phyloP scores from a whole-genome alignment of 2,113 vertebrate species.

The Cyrtonyx montezumae region DNA sequence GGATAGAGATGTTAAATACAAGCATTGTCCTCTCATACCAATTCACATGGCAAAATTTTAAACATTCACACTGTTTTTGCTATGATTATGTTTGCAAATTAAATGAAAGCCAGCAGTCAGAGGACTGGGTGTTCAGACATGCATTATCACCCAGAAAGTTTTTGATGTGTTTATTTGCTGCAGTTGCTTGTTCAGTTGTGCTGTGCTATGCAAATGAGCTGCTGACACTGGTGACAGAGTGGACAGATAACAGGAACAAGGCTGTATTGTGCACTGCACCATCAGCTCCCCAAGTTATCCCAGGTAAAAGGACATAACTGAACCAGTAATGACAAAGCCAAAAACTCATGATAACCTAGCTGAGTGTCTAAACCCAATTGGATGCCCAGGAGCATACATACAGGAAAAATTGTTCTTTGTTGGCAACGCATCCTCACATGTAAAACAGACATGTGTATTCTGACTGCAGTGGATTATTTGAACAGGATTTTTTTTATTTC shows the following conservation, averaged over 20 bases:
- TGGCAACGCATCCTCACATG: neutral
- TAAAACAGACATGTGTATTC: neutral
- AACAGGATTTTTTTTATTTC: neutral
- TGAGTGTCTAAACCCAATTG: neutral
- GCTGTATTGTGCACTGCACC: neutral
- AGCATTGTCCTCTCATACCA: constrained; percentile 31
- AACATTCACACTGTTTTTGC: neutral
- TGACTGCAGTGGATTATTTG: neutral
- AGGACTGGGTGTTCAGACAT: neutral
- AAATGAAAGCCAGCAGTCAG: neutral
- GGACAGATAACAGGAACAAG: constrained; percentile 15
- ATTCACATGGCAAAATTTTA: constrained; percentile 1
- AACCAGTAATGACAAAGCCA: neutral
- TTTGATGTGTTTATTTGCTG: neutral
- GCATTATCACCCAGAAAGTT: neutral
- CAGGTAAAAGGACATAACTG: neutral
- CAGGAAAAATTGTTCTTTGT: neutral
- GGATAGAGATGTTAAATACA: neutral
- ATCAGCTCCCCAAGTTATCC: neutral
- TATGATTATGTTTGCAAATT: neutral
- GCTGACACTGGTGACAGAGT: constrained; percentile 12
- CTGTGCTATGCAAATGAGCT: constrained; percentile 21
- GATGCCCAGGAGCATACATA: neutral
- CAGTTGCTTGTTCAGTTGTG: neutral
- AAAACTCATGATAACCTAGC: neutral